These are phyloP conservation scores for Ctenopoma multispine DNA, from an alignment of 2,797 vertebrate species.

Conservation along the genomic window DNA sequence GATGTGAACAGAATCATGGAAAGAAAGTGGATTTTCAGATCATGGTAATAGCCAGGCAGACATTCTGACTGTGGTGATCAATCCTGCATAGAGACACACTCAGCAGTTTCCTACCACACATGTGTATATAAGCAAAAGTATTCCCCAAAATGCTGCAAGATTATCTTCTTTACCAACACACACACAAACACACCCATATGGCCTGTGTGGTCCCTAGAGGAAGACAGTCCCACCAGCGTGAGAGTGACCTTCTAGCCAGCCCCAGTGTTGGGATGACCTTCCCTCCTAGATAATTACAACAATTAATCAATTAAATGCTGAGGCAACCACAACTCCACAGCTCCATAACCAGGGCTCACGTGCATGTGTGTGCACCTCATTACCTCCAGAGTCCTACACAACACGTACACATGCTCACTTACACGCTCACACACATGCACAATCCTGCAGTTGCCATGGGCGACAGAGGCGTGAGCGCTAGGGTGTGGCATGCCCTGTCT, in stretches of 20 bases:
- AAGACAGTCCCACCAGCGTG: constrained; percentile 70
- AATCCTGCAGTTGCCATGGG: constrained; percentile 80
- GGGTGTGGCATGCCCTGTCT: constrained; percentile 83
- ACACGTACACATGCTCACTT: constrained; percentile 7
- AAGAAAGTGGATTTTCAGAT: constrained; percentile 63
- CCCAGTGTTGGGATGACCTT: constrained; percentile 81
- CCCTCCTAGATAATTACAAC: constrained; percentile 85
- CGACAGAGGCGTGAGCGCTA: constrained; percentile 76
- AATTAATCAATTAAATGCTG: constrained; percentile 88
- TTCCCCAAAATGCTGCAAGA: constrained; percentile 41
- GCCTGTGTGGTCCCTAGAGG: constrained; percentile 59
- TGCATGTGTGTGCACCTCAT: constrained; percentile 76
- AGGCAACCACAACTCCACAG: constrained; percentile 77
- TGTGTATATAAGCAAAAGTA: constrained; percentile 11
- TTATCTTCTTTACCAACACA: constrained; percentile 16
- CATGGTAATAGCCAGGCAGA: constrained; percentile 47
- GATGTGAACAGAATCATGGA: constrained; percentile 60
- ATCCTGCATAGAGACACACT: constrained; percentile 35
- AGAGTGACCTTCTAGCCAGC: constrained; percentile 80
- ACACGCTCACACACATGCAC: constrained; percentile 37
- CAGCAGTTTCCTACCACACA: constrained; percentile 38
- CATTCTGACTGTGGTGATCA: constrained; percentile 63
- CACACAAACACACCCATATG: constrained; percentile 65
- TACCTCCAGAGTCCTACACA: constrained; percentile 64
- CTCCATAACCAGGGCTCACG: constrained; percentile 66